phyloP scores from a whole-genome alignment of 2,888 invertebrate species.

The Diplazon laetatorius region DNA sequence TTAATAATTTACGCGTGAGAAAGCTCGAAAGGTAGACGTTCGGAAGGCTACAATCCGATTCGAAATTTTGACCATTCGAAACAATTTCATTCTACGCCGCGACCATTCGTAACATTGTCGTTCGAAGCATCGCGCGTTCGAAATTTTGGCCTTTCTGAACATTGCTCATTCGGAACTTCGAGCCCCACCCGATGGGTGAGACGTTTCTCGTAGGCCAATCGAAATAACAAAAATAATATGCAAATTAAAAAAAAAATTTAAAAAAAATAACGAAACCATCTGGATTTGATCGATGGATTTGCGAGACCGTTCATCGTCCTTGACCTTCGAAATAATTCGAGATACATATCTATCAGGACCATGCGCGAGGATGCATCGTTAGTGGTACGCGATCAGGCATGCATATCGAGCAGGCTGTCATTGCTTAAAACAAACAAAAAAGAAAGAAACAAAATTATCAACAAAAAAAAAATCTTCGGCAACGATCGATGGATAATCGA shows the following conservation, averaged over 20 bases:
- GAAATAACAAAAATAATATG: constrained; percentile 50
- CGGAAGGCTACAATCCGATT: too few species aligned
- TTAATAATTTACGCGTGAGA: too few species aligned
- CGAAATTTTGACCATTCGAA: too few species aligned
- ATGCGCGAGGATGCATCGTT: neutral
- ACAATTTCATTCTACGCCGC: too few species aligned
- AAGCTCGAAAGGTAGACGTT: too few species aligned
- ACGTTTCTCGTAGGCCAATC: neutral
- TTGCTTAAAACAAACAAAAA: neutral
- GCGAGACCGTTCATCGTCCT: constrained; percentile 24
- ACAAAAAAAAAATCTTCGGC: too few species aligned
- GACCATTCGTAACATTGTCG: too few species aligned
- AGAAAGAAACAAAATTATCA: neutral
- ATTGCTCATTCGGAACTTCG: too few species aligned
- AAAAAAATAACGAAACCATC: neutral
- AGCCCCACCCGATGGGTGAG: too few species aligned
- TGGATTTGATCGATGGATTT: constrained; percentile 39
- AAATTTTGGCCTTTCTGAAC: too few species aligned
- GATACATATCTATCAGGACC: neutral
- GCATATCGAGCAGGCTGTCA: neutral
- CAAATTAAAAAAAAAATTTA: constrained; percentile 38
- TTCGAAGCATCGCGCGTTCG: too few species aligned
- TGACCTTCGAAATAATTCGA: constrained; percentile 13
- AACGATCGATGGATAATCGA: constrained; percentile 1
- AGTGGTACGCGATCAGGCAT: neutral